Percentiles rank a stretch among this genome's conserved stretches.
These are phyloP conservation scores for Rallus crepitans DNA, from an alignment of 2,797 vertebrate genomes.

Conservation along the genomic window DNA sequence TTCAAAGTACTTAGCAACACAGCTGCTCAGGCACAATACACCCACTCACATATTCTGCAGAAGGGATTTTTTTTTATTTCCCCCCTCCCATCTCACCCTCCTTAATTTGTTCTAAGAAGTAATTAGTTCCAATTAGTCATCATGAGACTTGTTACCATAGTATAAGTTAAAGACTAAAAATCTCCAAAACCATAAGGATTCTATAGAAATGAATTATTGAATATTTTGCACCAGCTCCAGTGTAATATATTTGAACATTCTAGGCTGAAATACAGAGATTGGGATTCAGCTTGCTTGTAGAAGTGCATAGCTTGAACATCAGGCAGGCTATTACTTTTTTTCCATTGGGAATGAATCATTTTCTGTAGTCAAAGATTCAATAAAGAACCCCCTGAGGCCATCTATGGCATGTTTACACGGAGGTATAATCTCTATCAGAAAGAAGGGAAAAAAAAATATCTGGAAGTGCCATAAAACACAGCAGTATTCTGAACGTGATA, in stretches of 20 bases:
- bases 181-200: not conserved
- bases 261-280: not conserved
- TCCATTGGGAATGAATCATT: not conserved
- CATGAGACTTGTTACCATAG: conserved; percentile 16
- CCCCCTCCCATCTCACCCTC: not conserved
- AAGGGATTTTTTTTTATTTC: not conserved
- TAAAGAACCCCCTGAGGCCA: not conserved
- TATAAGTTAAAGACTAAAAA: conserved; percentile 19
- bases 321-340: not conserved
- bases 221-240: conserved; percentile 1
- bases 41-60: conserved; percentile 36
- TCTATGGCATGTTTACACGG: not conserved
- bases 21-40: conserved; percentile 51
- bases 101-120: conserved; percentile 52
- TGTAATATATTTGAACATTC: not conserved
- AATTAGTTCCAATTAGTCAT: conserved; percentile 64
- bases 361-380: not conserved
- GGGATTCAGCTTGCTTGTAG: not conserved
- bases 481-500: not conserved
- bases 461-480: not conserved
- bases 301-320: not conserved
- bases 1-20: conserved; percentile 34
- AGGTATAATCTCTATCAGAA: not conserved
- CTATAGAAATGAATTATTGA: conserved; percentile 12
- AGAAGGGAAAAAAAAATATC: not conserved